phyloP scores from a whole-genome alignment of 2,888 invertebrate genomes.

The Synanthedon formicaeformis region DNA sequence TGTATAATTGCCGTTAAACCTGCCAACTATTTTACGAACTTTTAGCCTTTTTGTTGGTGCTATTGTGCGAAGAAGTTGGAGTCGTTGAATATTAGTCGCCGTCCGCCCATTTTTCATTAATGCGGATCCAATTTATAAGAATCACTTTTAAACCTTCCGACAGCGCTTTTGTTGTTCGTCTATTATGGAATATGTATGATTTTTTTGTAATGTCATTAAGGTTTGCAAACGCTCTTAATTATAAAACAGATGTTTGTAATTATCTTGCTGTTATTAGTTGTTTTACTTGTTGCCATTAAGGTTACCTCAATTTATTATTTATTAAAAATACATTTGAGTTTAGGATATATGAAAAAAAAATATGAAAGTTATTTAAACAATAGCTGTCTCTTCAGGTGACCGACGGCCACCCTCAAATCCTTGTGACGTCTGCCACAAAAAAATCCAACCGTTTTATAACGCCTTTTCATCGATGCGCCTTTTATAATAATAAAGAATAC shows the following conservation, averaged over 20 bases:
- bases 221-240: slow-evolving; percentile 24
- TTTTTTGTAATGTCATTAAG: slow-evolving; percentile 7
- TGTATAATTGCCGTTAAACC: slow-evolving; percentile 60
- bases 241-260: slow-evolving; percentile 22
- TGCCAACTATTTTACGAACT: slow-evolving; percentile 51
- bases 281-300: too few relatives aligned
- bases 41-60: slow-evolving; percentile 38
- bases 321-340: too few relatives aligned
- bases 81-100: slow-evolving; percentile 29
- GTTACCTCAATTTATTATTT: too few relatives aligned
- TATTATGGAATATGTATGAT: slow-evolving; percentile 2
- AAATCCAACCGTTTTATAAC: too few relatives aligned
- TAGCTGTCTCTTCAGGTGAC: too few relatives aligned
- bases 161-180: slow-evolving; percentile 40
- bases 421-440: too few relatives aligned
- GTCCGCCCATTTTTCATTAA: slow-evolving; percentile 59
- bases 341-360: too few relatives aligned
- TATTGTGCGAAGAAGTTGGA: slow-evolving; percentile 36
- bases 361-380: too few relatives aligned
- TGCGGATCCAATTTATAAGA: slow-evolving; percentile 54
- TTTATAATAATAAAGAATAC: too few relatives aligned
- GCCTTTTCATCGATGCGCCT: too few relatives aligned
- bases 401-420: too few relatives aligned
- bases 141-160: slow-evolving; percentile 35
- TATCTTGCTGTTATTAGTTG: too few relatives aligned